Conservation (phyloP, 2,797 vertebrate species). For the Sebastes cheni region DNA sequence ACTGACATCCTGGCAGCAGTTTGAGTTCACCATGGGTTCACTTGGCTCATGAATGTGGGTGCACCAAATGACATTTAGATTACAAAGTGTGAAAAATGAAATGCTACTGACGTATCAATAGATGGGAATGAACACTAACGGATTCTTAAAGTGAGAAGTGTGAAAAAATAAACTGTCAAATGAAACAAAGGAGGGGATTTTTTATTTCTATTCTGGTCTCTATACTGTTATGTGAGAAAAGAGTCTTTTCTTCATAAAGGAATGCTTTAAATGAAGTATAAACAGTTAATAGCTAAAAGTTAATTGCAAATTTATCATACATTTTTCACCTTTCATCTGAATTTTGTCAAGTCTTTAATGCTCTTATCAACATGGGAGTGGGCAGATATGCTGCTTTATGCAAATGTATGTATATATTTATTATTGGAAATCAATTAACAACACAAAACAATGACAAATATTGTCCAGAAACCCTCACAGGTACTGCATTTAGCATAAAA, state of each 20-base stretch:
- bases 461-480: too few species aligned
- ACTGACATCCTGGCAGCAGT: conserved; percentile 5
- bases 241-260: not conserved
- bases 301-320: too few species aligned
- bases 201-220: not conserved
- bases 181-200: not conserved
- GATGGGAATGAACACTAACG: conserved; percentile 1
- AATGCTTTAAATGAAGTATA: not conserved
- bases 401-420: too few species aligned
- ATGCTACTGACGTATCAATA: not conserved
- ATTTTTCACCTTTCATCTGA: too few species aligned
- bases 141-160: conserved; percentile 2
- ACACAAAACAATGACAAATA: too few species aligned
- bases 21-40: not conserved
- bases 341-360: too few species aligned
- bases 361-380: too few species aligned
- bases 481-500: too few species aligned
- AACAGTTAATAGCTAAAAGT: too few species aligned
- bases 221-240: not conserved
- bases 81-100: not conserved
- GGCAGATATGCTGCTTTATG: too few species aligned
- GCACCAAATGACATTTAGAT: not conserved
- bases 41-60: not conserved
- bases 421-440: too few species aligned
- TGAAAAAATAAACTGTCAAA: not conserved